Base-by-base conservation (phyloP, 2,888 invertebrate genomes). In the Junonia oenone region DNA sequence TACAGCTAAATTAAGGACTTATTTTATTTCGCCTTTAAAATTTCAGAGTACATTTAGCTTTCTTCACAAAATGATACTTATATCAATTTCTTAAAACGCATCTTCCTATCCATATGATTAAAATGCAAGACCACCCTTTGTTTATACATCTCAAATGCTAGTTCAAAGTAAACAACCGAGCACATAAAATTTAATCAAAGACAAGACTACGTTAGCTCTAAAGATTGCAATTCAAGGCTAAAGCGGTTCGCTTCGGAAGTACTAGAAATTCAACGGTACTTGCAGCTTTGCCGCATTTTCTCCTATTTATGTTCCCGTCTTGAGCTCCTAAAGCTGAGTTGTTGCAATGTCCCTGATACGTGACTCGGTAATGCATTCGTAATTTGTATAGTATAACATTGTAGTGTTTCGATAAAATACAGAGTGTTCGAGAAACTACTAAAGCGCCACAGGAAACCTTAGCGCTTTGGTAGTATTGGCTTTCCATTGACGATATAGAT, bases 221-320 rank as follows among this genome's bases (percentile, higher is more conserved):
- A 43, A 51, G 51, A 51, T 51, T 43, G 51, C 51, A 33, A 43
- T 51, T 51, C 43, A 33, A 43, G 51, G 19, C 27, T 43, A 29
- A 43, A 33, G 31, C 43, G 51, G 43, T n/a, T 31, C 51, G 40
- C 51, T 51, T 43, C 27, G 17, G 38, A 51, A 51, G 51, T 43
- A 31, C 31, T 51, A 13, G 51, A 31, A 51, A 51, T 51, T 51
- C 51, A 33, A 51, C 31, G 19, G 43, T 17, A 47, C 27, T 50
- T 50, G 50, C 51, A 31, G 11, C 31, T 11, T 22, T 15, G 51
- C 51, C 43, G 29, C 43, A 43, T 40, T 33, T 43, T 40, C 14
- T 51, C 27, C 40, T 51, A 33, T 51, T 51, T 51, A 51, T 51
- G 43, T 33, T 43, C 31, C 43, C 29, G 14, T 51, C 51, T 13